These are phyloP conservation scores for Agonopterix arenella DNA, from an alignment of 2,888 invertebrate genomes.

Conservation along the genomic window DNA sequence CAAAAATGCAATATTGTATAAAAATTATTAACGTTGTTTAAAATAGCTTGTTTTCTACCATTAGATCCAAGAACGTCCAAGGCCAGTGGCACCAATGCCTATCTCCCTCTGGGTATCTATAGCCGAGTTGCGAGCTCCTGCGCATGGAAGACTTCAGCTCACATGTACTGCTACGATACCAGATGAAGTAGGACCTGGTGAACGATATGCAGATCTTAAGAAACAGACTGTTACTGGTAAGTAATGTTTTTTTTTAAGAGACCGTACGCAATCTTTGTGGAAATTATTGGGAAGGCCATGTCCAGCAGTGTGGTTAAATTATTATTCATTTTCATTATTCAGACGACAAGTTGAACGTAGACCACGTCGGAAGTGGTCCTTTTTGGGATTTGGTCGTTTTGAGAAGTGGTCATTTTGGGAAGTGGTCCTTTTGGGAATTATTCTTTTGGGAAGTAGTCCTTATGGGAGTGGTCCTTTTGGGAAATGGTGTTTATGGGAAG, in stretches of 20 bases:
- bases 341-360: too few species aligned
- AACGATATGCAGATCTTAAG: slow-evolving; percentile 84
- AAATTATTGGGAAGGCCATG: too few species aligned
- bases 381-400: too few species aligned
- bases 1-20: background rate
- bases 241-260: background rate
- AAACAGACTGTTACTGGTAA: slow-evolving; percentile 84
- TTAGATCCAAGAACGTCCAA: slow-evolving; percentile 61
- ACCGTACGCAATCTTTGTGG: too few species aligned
- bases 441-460: too few species aligned
- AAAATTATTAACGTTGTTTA: background rate
- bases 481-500: too few species aligned
- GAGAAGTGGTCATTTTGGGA: too few species aligned
- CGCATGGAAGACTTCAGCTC: slow-evolving; percentile 82
- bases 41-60: background rate
- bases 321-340: too few species aligned
- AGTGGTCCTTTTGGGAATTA: too few species aligned
- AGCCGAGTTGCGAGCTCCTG: slow-evolving; percentile 82
- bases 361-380: too few species aligned
- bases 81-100: slow-evolving; percentile 69
- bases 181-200: slow-evolving; percentile 82
- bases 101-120: slow-evolving; percentile 86
- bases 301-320: too few species aligned
- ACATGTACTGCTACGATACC: slow-evolving; percentile 89
- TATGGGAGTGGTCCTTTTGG: too few species aligned